Percentiles rank a stretch among this genome's conserved stretches.
Evolutionary conservation across 2,888 invertebrate species (phyloP).

Genomic region (Therioaphis trifolii): DNA sequence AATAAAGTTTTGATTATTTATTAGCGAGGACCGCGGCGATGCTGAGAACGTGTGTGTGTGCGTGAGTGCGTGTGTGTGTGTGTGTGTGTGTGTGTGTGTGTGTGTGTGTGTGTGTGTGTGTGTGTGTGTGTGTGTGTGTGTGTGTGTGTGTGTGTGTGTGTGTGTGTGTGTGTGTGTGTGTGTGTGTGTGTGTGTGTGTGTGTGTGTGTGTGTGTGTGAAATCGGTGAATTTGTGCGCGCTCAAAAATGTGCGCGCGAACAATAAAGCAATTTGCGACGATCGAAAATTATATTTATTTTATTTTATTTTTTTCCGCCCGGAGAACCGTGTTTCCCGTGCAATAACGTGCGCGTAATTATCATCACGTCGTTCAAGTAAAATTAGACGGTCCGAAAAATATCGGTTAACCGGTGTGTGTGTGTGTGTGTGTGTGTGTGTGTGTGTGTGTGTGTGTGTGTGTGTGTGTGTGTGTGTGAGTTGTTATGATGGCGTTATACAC

Average conservation of each 20-base stretch:
- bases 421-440: too few relatives aligned
- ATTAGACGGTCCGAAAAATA: slow-evolving; percentile 37
- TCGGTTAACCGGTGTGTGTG: slow-evolving; percentile 10
- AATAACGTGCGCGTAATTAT: slow-evolving; percentile 15
- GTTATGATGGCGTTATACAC: not conserved
- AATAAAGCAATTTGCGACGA: slow-evolving; percentile 35
- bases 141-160: not conserved
- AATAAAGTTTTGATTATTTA: slow-evolving; percentile 54
- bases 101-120: not conserved
- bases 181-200: too few relatives aligned
- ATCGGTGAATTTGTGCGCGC: slow-evolving; percentile 9
- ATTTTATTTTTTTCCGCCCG: not conserved
- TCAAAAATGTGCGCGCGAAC: slow-evolving; percentile 25
- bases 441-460: too few relatives aligned
- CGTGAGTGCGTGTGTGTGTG: slow-evolving; percentile 5
- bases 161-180: slow-evolving; percentile 13
- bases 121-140: not conserved
- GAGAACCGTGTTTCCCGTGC: not conserved
- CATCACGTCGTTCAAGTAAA: slow-evolving; percentile 11
- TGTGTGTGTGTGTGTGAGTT: too few relatives aligned
- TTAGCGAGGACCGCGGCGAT: not conserved
- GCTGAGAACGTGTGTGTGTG: slow-evolving; percentile 20
- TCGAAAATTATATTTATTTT: slow-evolving; percentile 24
- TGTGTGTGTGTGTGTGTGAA: not conserved
- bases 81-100: not conserved